Conservation (phyloP, 2,797 vertebrate species). For the Cichlasoma orientale region DNA sequence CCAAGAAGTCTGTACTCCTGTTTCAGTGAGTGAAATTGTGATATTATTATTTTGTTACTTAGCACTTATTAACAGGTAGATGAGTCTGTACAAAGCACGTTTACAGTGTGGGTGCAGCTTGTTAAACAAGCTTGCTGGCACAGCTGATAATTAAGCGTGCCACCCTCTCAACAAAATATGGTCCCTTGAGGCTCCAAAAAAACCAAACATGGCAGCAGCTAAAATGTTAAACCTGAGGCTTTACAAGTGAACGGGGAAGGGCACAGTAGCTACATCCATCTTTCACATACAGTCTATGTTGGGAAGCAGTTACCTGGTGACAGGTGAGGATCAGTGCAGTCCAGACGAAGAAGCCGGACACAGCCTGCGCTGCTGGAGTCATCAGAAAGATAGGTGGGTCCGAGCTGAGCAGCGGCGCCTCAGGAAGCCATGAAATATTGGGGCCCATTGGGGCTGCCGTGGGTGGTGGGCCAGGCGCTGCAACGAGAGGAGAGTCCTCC, state of each 20-base stretch:
- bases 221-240: not conserved
- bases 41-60: not conserved
- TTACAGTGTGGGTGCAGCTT: not conserved
- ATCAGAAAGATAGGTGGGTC: conserved; percentile 94
- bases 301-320: conserved; percentile 87
- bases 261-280: too few species aligned
- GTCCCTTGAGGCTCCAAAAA: not conserved
- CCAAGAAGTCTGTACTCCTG: not conserved
- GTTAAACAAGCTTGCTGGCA: not conserved
- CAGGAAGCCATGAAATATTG: conserved; percentile 87
- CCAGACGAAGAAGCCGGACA: conserved; percentile 98
- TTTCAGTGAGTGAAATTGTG: not conserved
- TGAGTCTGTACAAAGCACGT: not conserved
- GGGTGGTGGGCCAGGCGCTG: conserved; percentile 75
- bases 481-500: conserved; percentile 66
- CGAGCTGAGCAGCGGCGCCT: conserved; percentile 83
- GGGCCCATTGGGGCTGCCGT: conserved; percentile 76
- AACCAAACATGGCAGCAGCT: not conserved
- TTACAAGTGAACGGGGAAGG: not conserved
- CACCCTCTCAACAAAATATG: not conserved
- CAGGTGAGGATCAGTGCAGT: conserved; percentile 94
- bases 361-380: conserved; percentile 90
- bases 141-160: not conserved
- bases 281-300: not conserved
- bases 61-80: not conserved